Evolutionary conservation across 1,140 invertebrate species (phyloP), one percentile per base, ranked within the genome.

Genomic region (Oedothorax gibbosus): DNA sequence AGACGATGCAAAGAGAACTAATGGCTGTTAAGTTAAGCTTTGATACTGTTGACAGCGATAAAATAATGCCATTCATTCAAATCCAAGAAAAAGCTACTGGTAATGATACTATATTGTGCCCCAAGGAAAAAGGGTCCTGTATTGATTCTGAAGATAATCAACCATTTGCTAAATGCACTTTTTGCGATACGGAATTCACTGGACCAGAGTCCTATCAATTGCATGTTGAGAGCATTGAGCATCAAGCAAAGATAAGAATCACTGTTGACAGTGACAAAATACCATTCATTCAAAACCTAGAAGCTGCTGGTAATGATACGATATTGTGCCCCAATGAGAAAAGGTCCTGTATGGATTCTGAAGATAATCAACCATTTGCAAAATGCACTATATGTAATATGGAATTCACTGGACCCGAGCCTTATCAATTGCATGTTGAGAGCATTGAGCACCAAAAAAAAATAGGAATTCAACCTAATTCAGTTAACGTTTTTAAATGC

Each of bases 341-440:
- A 35, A 35, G 35, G 35, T 35, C 35, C 35, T 35, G 35, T 35
- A 35, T 35, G 1, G 35, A 35, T 35, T 35, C 35, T 35, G 35
- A 35, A 35, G 35, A 35, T 35, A 35, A 35, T 35, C 35, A 35
- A 21, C 75, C 20, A 35, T 21, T 35, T 62, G 35, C 8, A 14
- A 15, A n/a, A 66, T 62, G 56, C 11, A 35, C 35, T 11, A 14
- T 62, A 14, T 76, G 73, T 12, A 21, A 76, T 9, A 49, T n/a
- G 21, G 3, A 2, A 35, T 62, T 76, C 6, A 9, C 20, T 60
- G 73, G 73, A 7, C 73, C 57, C 15, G 3, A 15, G 6, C 56
- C 73, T 15, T 76, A 76, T 62, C 20, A 76, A 14, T 21, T 35
- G 21, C 73, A 76, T 76, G 11, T 76, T 12, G 54, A 7, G 7